Evolutionary conservation across 2,888 invertebrate genomes (phyloP), one percentile per base, ranked within the genome.

Genomic region (Cheiracanthium punctorium): DNA sequence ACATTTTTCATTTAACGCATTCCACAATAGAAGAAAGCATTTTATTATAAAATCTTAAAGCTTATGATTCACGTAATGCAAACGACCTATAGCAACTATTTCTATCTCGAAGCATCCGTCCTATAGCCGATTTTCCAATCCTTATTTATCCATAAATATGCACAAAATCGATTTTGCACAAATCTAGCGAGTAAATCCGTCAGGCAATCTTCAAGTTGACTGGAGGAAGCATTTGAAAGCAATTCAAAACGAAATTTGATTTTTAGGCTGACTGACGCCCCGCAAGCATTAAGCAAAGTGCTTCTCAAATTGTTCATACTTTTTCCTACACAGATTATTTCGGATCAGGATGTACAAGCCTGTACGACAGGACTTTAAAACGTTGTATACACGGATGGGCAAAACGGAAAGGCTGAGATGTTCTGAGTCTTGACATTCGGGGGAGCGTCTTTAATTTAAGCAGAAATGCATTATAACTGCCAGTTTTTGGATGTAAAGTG

Each of bases 241-340:
- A 20, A 24, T 24, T 58, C 24, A 24, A 12, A 58, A 58, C 58
- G 58, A 58, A 58, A 58, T 58, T 58, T 24, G 20, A 58, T 58
- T 58, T 58, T 58, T 58, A 24, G 58, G 58, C 24, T 58, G 58
- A 24, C 5, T 58, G 58, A 58, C 58, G 58, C 58, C 58, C 58
- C 24, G 58, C 58, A 58, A 58, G 58, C 58, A 58, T 58, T 58
- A 58, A 58, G 58, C 24, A 58, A 24, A 58, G 58, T 58, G 58
- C 58, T 58, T 58, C 58, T 58, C 58, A 58, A 58, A 58, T 58
- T 58, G 58, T 58, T 58, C 58, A 58, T 58, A 58, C 58, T 58
- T 17, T 58, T n/a, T n/a, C 24, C 58, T 58, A 24, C 58, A 20
- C 58, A 58, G 58, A 58, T 58, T 58, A 58, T 58, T 58, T 24